Evolutionary conservation across 1,140 invertebrate species (phyloP).

Genomic region (Nomia melanderi): DNA sequence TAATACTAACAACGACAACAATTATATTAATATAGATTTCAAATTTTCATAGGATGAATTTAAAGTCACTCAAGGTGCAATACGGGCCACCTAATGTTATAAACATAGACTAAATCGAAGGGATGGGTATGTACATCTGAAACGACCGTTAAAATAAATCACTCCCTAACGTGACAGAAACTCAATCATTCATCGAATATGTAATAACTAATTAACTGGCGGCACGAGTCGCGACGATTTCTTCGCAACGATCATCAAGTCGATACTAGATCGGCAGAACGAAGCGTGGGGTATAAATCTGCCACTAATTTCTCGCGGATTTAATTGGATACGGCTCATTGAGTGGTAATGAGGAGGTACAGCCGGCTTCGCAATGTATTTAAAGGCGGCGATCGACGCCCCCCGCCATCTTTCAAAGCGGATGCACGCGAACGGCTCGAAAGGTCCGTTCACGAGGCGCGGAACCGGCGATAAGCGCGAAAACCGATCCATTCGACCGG

Average conservation of each 20-base stretch:
- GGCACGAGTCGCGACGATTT: conserved; percentile 5
- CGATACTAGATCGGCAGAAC: background rate
- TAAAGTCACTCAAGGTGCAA: too few relatives aligned
- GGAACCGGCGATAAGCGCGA: conserved; percentile 1
- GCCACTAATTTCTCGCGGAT: conserved; percentile 2
- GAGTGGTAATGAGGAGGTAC: conserved; percentile 3
- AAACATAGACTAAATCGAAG: background rate
- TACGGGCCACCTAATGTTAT: too few relatives aligned
- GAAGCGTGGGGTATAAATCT: conserved; percentile 2
- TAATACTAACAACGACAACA: too few relatives aligned
- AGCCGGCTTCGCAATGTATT: background rate
- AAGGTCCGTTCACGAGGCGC: background rate
- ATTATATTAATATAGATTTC: too few relatives aligned
- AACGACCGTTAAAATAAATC: background rate
- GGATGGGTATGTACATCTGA: too few relatives aligned
- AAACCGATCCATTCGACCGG: conserved; percentile 4
- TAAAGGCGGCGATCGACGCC: background rate
- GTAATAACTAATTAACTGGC: background rate
- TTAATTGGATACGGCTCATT: conserved; percentile 4
- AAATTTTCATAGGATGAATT: too few relatives aligned
- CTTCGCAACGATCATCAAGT: background rate
- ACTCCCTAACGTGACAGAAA: background rate
- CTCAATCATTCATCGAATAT: background rate
- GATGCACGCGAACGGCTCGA: background rate
- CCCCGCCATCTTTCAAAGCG: background rate